Conservation (phyloP, 2,888 invertebrate species). For the Drosophila percnosoma region DNA sequence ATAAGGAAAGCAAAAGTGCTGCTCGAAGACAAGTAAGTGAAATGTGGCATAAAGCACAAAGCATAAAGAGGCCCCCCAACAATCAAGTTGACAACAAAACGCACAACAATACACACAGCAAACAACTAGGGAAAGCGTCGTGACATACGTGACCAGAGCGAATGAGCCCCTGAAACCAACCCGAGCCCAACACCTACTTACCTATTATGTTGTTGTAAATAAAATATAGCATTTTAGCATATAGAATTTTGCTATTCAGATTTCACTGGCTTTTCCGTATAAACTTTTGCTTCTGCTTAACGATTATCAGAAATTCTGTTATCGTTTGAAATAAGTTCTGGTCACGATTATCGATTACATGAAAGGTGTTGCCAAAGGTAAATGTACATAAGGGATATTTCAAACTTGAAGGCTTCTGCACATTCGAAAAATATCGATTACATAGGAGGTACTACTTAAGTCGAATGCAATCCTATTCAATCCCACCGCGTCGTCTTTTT, state of each 20-base stretch:
- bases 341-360: neutral
- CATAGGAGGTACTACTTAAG: neutral
- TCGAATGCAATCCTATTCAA: neutral
- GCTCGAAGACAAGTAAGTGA: conserved; percentile 7
- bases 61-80: neutral
- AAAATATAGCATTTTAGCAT: neutral
- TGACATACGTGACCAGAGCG: conserved; percentile 5
- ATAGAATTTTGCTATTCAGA: neutral
- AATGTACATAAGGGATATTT: neutral
- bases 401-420: neutral
- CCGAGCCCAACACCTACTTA: neutral
- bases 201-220: neutral
- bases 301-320: neutral
- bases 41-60: conserved; percentile 3
- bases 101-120: neutral
- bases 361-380: neutral
- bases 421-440: neutral
- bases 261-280: neutral
- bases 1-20: conserved; percentile 13
- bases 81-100: conserved; percentile 3
- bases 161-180: neutral
- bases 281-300: neutral
- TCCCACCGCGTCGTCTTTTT: neutral
- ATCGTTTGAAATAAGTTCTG: neutral
- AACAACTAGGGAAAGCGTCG: conserved; percentile 6